phyloP scores from a whole-genome alignment of 1,140 invertebrate species.

The Globodera rostochiensis region DNA sequence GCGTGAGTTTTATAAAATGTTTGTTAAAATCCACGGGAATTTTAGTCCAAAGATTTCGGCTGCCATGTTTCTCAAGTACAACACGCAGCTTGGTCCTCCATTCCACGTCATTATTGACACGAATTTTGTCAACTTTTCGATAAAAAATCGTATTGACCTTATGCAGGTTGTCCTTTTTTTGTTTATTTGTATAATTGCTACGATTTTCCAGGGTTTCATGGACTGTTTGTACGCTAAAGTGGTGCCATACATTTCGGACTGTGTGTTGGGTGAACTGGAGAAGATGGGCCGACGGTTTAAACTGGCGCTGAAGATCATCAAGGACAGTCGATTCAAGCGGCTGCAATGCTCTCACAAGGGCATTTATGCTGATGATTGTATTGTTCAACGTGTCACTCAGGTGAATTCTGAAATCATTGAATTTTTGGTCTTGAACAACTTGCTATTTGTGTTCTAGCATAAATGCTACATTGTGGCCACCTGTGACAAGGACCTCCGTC shows the following conservation, averaged over 20 bases:
- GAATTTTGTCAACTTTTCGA: constrained; percentile 98
- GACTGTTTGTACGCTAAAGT: constrained; percentile 95
- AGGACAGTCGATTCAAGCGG: constrained; percentile 89
- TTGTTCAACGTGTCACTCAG: constrained; percentile 90
- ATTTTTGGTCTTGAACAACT: neutral
- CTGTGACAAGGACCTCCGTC: constrained; percentile 94
- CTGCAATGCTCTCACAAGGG: constrained; percentile 93
- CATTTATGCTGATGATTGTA: constrained; percentile 98
- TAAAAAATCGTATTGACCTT: constrained; percentile 96
- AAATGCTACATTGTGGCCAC: constrained; percentile 99
- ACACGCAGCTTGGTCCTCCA: constrained; percentile 96
- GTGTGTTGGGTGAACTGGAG: constrained; percentile 96
- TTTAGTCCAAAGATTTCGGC: constrained; percentile 63
- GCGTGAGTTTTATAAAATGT: constrained; percentile 51
- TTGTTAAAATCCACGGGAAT: constrained; percentile 23
- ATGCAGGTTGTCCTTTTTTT: constrained; percentile 67
- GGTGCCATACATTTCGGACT: constrained; percentile 96
- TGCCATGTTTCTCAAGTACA: constrained; percentile 90
- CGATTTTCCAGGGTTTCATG: constrained; percentile 84
- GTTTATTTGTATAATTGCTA: neutral
- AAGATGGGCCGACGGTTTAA: constrained; percentile 93
- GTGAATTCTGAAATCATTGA: constrained; percentile 66
- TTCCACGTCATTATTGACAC: constrained; percentile 96
- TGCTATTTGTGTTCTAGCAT: constrained; percentile 74
- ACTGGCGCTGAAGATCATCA: constrained; percentile 91